phyloP scores from a whole-genome alignment of 2,113 vertebrate species.

The Todiramphus chloris region DNA sequence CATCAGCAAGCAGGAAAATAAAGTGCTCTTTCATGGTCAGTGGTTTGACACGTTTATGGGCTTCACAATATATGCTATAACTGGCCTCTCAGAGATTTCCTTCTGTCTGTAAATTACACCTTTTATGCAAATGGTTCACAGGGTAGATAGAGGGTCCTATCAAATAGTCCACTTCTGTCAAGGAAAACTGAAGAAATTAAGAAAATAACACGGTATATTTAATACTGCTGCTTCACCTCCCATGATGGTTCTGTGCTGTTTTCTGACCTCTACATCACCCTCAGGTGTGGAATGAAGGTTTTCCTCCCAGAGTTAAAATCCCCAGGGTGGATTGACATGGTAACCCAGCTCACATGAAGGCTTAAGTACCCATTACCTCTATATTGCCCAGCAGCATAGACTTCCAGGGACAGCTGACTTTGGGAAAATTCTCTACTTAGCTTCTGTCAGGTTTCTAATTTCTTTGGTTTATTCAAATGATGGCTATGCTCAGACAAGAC shows the following conservation, averaged over 20 bases:
- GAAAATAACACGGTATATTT: neutral
- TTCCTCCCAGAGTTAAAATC: neutral
- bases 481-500: neutral
- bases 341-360: neutral
- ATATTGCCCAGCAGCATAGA: neutral
- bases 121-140: neutral
- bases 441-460: neutral
- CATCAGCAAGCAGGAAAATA: neutral
- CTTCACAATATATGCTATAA: neutral
- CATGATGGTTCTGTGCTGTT: neutral
- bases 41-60: neutral
- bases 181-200: neutral
- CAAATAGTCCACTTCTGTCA: neutral
- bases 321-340: no score
- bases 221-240: neutral
- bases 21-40: neutral
- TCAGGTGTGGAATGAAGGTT: neutral
- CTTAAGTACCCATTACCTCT: neutral
- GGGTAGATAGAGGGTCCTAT: neutral
- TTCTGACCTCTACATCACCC: neutral
- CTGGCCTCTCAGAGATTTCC: neutral
- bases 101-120: neutral
- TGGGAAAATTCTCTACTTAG: neutral
- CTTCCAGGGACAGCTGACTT: neutral
- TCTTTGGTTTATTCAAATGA: neutral